Conservation (phyloP, 2,113 vertebrate genomes). For the Nyctibius bracteatus region DNA sequence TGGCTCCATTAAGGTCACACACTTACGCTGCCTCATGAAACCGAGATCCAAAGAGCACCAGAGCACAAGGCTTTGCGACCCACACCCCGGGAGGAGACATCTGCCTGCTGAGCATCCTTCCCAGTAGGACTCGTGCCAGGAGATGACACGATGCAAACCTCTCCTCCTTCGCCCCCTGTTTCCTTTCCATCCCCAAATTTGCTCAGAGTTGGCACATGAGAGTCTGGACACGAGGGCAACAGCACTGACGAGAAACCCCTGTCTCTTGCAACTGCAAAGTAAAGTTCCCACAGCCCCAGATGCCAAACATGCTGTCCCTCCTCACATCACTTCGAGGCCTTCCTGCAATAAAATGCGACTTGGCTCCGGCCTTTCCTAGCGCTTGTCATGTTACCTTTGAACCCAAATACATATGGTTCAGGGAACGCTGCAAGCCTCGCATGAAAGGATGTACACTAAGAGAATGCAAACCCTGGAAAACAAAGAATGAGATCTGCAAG, state of each 20-base stretch:
- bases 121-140: background rate
- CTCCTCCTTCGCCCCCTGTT: background rate
- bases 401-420: conserved; percentile 51
- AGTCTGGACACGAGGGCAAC: background rate
- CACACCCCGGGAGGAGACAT: rapidly evolving
- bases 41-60: background rate
- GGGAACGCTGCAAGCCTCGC: conserved; percentile 9
- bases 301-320: background rate
- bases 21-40: background rate
- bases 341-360: conserved; percentile 44
- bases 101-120: background rate
- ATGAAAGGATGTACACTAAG: conserved; percentile 29
- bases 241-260: background rate
- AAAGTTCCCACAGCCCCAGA: background rate
- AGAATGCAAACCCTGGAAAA: conserved; percentile 25
- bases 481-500: conserved; percentile 19
- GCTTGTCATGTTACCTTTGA: conserved; percentile 55
- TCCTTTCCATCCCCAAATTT: background rate
- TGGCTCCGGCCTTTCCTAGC: conserved; percentile 33
- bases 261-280: background rate
- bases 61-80: background rate
- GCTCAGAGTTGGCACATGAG: background rate
- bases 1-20: background rate
- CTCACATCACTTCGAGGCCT: background rate
- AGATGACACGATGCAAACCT: background rate